These are phyloP conservation scores for Rosalia funebris DNA, from an alignment of 2,888 invertebrate species.

Conservation along the genomic window DNA sequence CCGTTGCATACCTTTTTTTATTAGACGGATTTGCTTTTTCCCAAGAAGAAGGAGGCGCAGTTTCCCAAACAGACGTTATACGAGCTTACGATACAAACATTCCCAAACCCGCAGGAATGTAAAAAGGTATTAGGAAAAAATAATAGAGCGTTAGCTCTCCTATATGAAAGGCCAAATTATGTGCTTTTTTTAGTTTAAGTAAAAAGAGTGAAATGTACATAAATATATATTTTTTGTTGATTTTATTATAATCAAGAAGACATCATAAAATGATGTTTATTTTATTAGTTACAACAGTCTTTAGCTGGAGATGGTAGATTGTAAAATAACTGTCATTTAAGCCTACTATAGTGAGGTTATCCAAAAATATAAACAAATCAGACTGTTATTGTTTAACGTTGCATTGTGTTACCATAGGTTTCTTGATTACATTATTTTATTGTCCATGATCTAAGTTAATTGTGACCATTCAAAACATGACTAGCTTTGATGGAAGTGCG, in stretches of 20 bases:
- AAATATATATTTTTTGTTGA: neutral
- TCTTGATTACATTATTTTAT: too few species aligned
- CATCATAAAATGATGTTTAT: neutral
- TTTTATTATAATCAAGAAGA: too few species aligned
- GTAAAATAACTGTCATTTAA: neutral
- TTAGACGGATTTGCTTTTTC: slow-evolving; percentile 98
- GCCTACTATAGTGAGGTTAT: neutral
- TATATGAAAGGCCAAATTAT: slow-evolving; percentile 4
- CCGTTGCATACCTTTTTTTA: too few species aligned
- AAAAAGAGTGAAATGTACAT: slow-evolving; percentile 23
- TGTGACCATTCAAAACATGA: too few species aligned
- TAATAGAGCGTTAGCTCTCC: neutral
- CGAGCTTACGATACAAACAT: slow-evolving; percentile 95
- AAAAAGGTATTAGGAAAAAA: slow-evolving; percentile 28
- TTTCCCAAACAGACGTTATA: slow-evolving; percentile 94
- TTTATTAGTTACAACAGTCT: neutral
- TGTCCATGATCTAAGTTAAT: too few species aligned
- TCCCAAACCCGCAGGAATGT: slow-evolving; percentile 78
- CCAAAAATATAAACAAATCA: too few species aligned
- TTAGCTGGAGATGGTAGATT: neutral
- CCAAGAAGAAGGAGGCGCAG: slow-evolving; percentile 97
- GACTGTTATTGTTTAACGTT: too few species aligned
- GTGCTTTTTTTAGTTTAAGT: slow-evolving; percentile 22
- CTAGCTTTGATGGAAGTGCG: too few species aligned
- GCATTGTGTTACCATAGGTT: too few species aligned